A percentile compares a stretch with the other conserved stretches of the same genome.
phyloP scores from a whole-genome alignment of 2,113 vertebrate genomes.

The Chaetops frenatus region DNA sequence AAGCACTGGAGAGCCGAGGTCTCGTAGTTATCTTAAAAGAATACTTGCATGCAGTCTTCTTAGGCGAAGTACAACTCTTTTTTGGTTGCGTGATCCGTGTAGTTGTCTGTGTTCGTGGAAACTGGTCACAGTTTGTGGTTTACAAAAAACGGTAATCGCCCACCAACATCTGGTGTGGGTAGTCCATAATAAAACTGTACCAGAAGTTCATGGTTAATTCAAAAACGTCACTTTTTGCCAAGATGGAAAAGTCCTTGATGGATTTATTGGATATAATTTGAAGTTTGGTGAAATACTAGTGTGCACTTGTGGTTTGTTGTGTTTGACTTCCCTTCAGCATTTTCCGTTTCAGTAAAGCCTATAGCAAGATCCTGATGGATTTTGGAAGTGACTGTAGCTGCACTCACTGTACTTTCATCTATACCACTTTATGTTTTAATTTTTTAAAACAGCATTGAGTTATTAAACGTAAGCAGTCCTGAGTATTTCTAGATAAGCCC shows the following conservation, averaged over 20 bases:
- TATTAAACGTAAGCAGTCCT: background rate
- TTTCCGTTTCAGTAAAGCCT: background rate
- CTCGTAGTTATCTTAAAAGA: background rate
- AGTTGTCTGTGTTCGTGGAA: background rate
- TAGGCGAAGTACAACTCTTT: background rate
- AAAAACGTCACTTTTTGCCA: background rate
- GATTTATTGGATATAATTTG: background rate
- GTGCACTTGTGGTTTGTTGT: background rate
- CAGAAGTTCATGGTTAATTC: background rate
- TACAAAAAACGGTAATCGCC: background rate
- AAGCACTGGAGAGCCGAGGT: background rate
- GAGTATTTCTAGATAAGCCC: background rate
- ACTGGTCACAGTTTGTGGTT: background rate
- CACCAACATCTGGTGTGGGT: background rate
- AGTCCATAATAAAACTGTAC: background rate
- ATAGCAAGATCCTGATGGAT: background rate
- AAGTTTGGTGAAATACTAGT: background rate
- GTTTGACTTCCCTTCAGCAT: background rate
- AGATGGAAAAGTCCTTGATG: background rate
- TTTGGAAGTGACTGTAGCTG: background rate
- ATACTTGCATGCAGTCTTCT: background rate
- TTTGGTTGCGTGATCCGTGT: background rate
- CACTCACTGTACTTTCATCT: background rate
- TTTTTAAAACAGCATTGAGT: background rate
- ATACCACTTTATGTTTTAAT: background rate